Base-by-base conservation (phyloP, 2,797 vertebrate species). In the Ptychadena robeensis region DNA sequence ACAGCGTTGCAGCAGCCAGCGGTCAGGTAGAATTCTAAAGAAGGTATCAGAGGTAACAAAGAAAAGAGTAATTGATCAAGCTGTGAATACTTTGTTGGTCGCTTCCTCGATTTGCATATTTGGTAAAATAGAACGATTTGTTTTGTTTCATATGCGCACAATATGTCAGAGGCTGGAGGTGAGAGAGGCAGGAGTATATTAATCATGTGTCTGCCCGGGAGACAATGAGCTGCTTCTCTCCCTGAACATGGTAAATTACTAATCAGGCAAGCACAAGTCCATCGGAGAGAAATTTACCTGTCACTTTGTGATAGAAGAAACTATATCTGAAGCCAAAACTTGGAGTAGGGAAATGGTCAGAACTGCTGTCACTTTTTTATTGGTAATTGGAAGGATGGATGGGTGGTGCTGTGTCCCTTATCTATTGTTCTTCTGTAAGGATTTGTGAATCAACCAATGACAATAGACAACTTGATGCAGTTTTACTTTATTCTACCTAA, bases 151-250 rank as follows among this genome's bases (percentile, higher is more conserved):
- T 61, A 27, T 61, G 11, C 27, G 59, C 27, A 28, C n/a, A 61
- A 61, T 61, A 61, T 61, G 27, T 61, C 59, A 28, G 59, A 25
- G 59, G 59, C 59, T 28, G 59, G 59, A 61, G 59, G 59, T 61
- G 59, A 3, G 59, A 28, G 15, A 25, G 59, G 59, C n/a, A 61
- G 25, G 11, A 61, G 59, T 61, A 25, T 61, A 61, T 61, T 28
- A 25, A 61, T 61, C 59, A 61, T 28, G 27, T 10, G 59, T 28
- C 27, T 28, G 10, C n/a, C 59, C n/a, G 0, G 27, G 59, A 61
- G 59, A 61, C 59, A 11, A 61, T 12, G 59, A 28, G 59, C 59
- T 12, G 59, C 59, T 61, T 28, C 25, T 61, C 27, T 11, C n/a
- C 27, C 27, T 2, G 59, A 61, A 28, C 59, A 11, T 4, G 1